A percentile compares a stretch with the other conserved stretches of the same genome.
phyloP scores from a whole-genome alignment of 2,113 vertebrate genomes.

The Misgurnus anguillicaudatus region DNA sequence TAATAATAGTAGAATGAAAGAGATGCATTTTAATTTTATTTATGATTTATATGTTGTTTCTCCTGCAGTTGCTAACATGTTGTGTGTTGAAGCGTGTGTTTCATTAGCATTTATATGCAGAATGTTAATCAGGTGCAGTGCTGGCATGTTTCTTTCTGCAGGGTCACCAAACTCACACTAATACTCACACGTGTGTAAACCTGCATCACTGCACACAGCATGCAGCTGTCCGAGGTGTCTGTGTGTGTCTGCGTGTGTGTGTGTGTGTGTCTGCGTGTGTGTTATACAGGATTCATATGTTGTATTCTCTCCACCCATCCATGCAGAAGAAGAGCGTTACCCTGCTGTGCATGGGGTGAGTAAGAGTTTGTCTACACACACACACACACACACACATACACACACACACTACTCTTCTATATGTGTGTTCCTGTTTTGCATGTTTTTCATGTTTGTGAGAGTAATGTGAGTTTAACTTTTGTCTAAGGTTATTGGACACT shows the following conservation, averaged over 20 bases:
- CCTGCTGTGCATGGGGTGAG: background rate
- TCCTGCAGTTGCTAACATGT: background rate
- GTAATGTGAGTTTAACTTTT: too few species aligned
- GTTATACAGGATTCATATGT: constrained; percentile 2
- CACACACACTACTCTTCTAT: background rate
- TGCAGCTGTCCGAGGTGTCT: constrained; percentile 7
- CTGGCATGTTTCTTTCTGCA: constrained; percentile 58
- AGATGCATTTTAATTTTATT: background rate
- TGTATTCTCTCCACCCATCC: background rate
- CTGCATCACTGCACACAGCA: constrained; percentile 3
- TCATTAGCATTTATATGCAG: constrained; percentile 45
- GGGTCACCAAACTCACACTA: constrained; percentile 48
- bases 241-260: constrained; percentile 27
- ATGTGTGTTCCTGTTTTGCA: background rate
- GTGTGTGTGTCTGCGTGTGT: constrained; percentile 11
- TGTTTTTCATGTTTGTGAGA: too few species aligned
- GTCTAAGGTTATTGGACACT: too few species aligned
- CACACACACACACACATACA: background rate
- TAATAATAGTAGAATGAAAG: too few species aligned
- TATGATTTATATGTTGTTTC: background rate
- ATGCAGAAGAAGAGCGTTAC: constrained; percentile 1
- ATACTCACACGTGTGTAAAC: background rate
- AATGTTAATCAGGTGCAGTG: constrained; percentile 63
- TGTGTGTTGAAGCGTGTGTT: constrained; percentile 26
- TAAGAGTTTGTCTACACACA: background rate